phyloP scores from a whole-genome alignment of 2,888 invertebrate genomes.

The Pediacus dermestoides region DNA sequence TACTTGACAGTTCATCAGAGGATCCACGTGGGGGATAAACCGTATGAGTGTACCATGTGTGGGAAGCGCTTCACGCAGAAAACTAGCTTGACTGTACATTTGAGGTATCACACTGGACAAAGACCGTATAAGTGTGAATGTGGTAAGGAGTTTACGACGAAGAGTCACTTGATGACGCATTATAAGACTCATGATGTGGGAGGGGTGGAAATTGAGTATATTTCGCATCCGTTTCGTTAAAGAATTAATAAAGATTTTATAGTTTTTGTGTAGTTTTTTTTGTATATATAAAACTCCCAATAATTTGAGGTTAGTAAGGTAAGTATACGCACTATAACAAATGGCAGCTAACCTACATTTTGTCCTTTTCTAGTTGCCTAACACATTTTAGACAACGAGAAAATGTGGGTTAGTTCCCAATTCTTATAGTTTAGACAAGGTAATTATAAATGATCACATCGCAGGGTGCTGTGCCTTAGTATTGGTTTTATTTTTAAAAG shows the following conservation, averaged over 20 bases:
- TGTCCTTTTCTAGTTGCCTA: too few species aligned
- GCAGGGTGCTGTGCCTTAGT: too few species aligned
- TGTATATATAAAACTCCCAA: too few species aligned
- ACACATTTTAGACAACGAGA: too few species aligned
- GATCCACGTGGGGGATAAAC: conserved; percentile 55
- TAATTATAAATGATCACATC: too few species aligned
- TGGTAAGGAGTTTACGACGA: conserved; percentile 57
- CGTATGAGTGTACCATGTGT: conserved; percentile 56
- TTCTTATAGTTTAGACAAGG: too few species aligned
- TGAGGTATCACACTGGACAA: conserved; percentile 57
- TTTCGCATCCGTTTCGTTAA: conserved; percentile 26
- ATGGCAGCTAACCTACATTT: too few species aligned
- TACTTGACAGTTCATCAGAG: conserved; percentile 55
- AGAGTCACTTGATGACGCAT: conserved; percentile 57
- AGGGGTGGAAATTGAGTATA: conserved; percentile 40
- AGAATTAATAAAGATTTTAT: too few species aligned
- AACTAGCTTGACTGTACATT: conserved; percentile 55
- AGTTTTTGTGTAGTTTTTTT: neutral
- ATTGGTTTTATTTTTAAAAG: too few species aligned
- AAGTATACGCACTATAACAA: too few species aligned
- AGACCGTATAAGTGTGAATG: conserved; percentile 56
- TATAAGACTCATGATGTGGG: conserved; percentile 53
- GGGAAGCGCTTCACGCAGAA: conserved; percentile 58
- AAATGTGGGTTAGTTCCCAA: too few species aligned
- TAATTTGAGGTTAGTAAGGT: too few species aligned